These are phyloP conservation scores for Pachycephus smyrnensis DNA, from an alignment of 2,888 invertebrate genomes.

Conservation along the genomic window DNA sequence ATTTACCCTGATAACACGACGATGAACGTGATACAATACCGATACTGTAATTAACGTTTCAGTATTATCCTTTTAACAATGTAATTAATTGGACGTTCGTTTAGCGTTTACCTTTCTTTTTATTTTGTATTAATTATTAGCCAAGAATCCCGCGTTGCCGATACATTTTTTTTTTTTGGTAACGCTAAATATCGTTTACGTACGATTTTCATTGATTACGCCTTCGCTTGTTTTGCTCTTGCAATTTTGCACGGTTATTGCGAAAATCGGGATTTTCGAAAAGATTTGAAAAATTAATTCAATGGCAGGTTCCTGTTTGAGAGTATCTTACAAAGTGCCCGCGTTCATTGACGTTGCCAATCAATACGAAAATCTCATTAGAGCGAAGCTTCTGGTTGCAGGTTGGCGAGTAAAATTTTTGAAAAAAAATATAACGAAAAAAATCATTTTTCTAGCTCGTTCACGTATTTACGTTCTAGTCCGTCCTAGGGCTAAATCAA, in stretches of 20 bases:
- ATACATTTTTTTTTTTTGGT: background rate
- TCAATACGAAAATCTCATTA: background rate
- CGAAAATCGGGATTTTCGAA: background rate
- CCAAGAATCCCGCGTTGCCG: background rate
- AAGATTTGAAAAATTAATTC: background rate
- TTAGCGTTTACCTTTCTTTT: background rate
- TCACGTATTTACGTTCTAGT: slow-evolving; percentile 16
- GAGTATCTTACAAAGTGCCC: background rate
- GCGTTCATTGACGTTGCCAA: background rate
- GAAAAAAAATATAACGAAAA: background rate
- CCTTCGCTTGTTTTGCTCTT: background rate
- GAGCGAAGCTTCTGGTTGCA: background rate
- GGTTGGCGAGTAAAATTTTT: background rate
- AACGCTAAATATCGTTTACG: background rate
- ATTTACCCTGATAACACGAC: background rate
- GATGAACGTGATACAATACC: background rate
- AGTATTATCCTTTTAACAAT: background rate
- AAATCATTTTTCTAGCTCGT: background rate
- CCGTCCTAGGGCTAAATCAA: slow-evolving; percentile 54
- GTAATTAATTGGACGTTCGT: background rate
- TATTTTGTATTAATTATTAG: background rate
- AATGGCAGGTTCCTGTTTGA: background rate
- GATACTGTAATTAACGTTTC: background rate
- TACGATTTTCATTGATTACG: background rate
- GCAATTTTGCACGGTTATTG: background rate